Evolutionary conservation across 2,888 invertebrate species (phyloP), one percentile per base, ranked within the genome.

Genomic region (Drosophila algonquin): DNA sequence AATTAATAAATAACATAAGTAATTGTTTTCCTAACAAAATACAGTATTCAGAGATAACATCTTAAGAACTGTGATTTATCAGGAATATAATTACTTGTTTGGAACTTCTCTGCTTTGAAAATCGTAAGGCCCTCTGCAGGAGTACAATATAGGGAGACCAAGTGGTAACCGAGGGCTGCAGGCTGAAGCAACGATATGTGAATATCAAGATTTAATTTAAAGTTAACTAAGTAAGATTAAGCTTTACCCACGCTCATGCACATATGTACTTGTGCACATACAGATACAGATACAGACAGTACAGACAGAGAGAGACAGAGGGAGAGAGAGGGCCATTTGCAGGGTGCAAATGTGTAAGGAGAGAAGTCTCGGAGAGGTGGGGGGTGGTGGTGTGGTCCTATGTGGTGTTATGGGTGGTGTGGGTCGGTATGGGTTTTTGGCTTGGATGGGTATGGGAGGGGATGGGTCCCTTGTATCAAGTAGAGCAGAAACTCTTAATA

Each of bases 401-500:
- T 53, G 46, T n/a, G 64, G 16, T 44, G 27, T 52, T 30, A 40
- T 35, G 16, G 32, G 50, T n/a, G 30, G 30, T 54, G 44, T 54
- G 40, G 16, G 45, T 12, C 14, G 21, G 3, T 14, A 9, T 21
- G 53, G 27, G 51, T 14, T 55, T 12, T 44, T 14, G 32, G 24
- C 21, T 6, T 32, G 50, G 40, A 14, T 14, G 53, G 52, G 27
- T 9, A 21, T 40, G 51, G 46, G 47, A 55, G 53, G 44, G 55
- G 44, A 10, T 2, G 58, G 56, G 50, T 59, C 40, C 55, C 70
- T 81, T 73, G 76, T 77, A 88, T 87, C 90, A 89, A 90, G 83
- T 90, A 86, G 88, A 90, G 90, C 89, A 91, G 80, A 90, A 90
- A 90, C 90, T 90, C 90, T 90, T 91, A 91, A 91, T 90, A 91